phyloP scores from a whole-genome alignment of 1,140 invertebrate species.

The Gonioctena quinquepunctata region DNA sequence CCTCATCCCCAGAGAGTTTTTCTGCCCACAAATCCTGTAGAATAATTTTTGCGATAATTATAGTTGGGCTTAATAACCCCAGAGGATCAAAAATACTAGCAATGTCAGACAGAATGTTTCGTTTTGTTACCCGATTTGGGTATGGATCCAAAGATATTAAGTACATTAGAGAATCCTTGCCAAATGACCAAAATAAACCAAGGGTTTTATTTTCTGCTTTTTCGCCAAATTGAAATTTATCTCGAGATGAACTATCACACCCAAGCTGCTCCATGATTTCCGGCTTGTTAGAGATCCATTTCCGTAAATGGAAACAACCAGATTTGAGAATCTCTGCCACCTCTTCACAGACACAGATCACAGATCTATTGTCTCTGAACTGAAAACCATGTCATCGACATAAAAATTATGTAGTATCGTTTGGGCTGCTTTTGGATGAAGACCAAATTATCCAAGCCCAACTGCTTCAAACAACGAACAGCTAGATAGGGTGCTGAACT shows the following conservation, averaged over 20 bases:
- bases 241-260: neutral
- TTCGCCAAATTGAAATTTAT: neutral
- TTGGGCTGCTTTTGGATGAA: constrained; percentile 34
- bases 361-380: constrained; percentile 30
- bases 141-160: neutral
- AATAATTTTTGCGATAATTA: constrained; percentile 43
- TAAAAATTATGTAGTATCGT: constrained; percentile 51
- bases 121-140: neutral
- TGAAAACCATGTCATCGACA: constrained; percentile 57
- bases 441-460: neutral
- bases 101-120: constrained; percentile 8
- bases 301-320: neutral
- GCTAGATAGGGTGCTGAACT: neutral
- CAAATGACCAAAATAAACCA: constrained; percentile 23
- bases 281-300: neutral
- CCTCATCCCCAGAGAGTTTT: constrained; percentile 39
- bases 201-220: constrained; percentile 24
- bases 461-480: neutral
- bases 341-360: no score
- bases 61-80: constrained; percentile 41
- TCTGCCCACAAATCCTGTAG: constrained; percentile 46
- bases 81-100: constrained; percentile 45
- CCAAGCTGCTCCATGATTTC: neutral
- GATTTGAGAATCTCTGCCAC: neutral
- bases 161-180: constrained; percentile 19